These are phyloP conservation scores for Bubo scandiacus DNA, from an alignment of 2,113 vertebrate genomes.

Conservation along the genomic window DNA sequence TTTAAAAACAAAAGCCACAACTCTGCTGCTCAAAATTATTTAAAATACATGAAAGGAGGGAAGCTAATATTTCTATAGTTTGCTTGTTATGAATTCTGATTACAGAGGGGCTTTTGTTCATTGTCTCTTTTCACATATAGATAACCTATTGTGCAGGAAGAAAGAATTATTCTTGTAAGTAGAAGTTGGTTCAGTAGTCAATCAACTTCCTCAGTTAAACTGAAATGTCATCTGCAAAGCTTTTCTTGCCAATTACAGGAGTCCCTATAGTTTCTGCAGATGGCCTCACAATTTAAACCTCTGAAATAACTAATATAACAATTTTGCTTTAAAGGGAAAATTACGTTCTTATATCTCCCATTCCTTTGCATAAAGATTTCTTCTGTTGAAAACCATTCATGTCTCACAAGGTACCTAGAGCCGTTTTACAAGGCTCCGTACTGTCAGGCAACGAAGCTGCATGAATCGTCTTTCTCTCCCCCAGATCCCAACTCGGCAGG, in stretches of 20 bases:
- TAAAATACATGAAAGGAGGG: slow-evolving; percentile 58
- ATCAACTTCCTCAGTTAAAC: slow-evolving; percentile 76
- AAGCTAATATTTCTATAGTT: slow-evolving; percentile 64
- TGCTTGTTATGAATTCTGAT: slow-evolving; percentile 61
- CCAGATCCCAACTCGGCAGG: slow-evolving; percentile 87
- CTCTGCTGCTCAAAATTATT: slow-evolving; percentile 64
- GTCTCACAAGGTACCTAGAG: slow-evolving; percentile 49
- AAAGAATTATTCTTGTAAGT: slow-evolving; percentile 74
- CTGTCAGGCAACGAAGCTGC: background rate
- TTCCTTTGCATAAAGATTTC: slow-evolving; percentile 68
- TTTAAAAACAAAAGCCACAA: slow-evolving; percentile 58
- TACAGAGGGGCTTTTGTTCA: slow-evolving; percentile 64
- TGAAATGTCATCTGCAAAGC: slow-evolving; percentile 84
- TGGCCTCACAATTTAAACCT: slow-evolving; percentile 76
- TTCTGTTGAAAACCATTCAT: slow-evolving; percentile 61
- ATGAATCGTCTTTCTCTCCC: slow-evolving; percentile 62
- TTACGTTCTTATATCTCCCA: slow-evolving; percentile 54
- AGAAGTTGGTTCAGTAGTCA: slow-evolving; percentile 75
- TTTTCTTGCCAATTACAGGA: slow-evolving; percentile 76
- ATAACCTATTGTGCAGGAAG: slow-evolving; percentile 72
- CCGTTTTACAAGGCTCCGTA: slow-evolving; percentile 19
- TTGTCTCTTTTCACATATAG: slow-evolving; percentile 67
- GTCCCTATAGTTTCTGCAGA: slow-evolving; percentile 79
- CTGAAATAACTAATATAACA: slow-evolving; percentile 71
- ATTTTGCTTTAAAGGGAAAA: slow-evolving; percentile 69